Evolutionary conservation across 53 echinoderm and acorn worm species (phyloP).

Genomic region (Apostichopus leukothele): DNA sequence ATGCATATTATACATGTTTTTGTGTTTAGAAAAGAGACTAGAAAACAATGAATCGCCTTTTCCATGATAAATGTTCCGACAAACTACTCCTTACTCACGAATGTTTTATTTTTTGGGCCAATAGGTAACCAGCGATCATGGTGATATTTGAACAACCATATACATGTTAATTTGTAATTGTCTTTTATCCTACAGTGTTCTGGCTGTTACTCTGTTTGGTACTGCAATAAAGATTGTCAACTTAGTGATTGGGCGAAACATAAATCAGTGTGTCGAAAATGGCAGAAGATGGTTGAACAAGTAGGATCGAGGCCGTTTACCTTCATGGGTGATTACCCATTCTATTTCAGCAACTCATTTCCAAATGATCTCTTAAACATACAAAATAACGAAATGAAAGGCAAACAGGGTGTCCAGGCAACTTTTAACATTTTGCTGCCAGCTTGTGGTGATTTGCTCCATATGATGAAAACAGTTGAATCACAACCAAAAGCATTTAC

Average conservation of each 20-base stretch:
- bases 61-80: no score
- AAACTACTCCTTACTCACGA: no score
- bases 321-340: conserved; percentile 10
- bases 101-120: no score
- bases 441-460: conserved; percentile 25
- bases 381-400: neutral
- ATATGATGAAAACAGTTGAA: conserved; percentile 35
- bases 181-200: neutral
- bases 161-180: no score
- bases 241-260: neutral
- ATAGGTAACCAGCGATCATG: no score
- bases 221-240: conserved; percentile 19
- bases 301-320: neutral
- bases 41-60: no score
- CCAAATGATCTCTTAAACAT: conserved; percentile 16
- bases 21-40: no score
- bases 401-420: neutral
- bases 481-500: conserved; percentile 5
- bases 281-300: neutral
- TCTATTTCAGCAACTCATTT: conserved; percentile 26
- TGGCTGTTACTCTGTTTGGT: conserved; percentile 7
- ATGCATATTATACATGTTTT: no score
- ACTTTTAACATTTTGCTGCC: neutral
- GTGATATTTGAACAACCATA: no score
- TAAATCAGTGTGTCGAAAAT: neutral